phyloP scores from a whole-genome alignment of 1,140 invertebrate species.

The Amyelois transitella region DNA sequence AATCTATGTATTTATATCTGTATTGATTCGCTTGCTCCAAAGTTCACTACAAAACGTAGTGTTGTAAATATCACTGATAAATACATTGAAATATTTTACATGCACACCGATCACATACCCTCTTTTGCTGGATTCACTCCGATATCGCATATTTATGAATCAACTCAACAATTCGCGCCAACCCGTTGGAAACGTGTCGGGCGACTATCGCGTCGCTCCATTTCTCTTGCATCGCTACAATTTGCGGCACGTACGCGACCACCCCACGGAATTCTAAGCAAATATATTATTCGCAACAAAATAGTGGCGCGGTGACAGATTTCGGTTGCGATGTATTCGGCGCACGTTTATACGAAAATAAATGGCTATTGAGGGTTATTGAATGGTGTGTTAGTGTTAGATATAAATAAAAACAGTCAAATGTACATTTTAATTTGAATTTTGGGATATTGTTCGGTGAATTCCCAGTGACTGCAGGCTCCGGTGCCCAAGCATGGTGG shows the following conservation, averaged over 20 bases:
- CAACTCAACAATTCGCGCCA: background rate
- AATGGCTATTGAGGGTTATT: background rate
- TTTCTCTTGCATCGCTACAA: background rate
- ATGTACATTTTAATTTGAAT: no score
- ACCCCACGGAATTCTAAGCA: background rate
- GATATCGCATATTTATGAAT: background rate
- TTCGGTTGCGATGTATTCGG: background rate
- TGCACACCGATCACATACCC: background rate
- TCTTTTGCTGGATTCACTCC: background rate
- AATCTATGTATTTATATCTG: no score
- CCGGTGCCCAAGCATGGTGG: no score
- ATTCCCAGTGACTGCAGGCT: no score
- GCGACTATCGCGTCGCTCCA: background rate
- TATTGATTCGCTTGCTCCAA: no score
- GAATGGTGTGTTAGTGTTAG: background rate
- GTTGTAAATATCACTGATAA: background rate
- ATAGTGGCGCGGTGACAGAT: background rate
- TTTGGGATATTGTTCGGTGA: no score
- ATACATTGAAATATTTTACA: background rate
- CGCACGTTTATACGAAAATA: background rate
- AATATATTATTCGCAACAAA: background rate
- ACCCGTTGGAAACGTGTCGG: background rate
- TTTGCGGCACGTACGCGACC: background rate
- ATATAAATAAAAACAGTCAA: background rate
- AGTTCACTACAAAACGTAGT: no score